These are phyloP conservation scores for Cataglyphis rosenhaueri DNA, from an alignment of 2,888 invertebrate species.

Conservation along the genomic window DNA sequence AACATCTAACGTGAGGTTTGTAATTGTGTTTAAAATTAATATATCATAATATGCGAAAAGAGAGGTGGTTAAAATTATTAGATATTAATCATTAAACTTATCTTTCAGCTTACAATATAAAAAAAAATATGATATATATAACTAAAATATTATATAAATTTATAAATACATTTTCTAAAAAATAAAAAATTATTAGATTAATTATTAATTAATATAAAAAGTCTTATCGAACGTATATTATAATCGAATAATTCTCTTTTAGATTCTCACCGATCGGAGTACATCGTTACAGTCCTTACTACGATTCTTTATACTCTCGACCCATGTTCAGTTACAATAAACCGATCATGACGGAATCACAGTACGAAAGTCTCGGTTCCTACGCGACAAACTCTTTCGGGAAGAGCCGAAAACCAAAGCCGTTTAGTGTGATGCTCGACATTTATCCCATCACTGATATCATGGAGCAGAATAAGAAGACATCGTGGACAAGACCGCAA, in stretches of 20 bases:
- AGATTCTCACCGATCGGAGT: conserved; percentile 82
- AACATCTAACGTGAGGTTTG: conserved; percentile 84
- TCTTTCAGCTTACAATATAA: background rate
- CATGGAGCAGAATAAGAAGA: conserved; percentile 77
- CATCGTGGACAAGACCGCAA: conserved; percentile 71
- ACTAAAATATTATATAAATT: background rate
- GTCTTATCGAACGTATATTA: background rate
- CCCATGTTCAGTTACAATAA: conserved; percentile 72
- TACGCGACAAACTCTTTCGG: conserved; percentile 64
- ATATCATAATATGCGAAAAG: background rate
- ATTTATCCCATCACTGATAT: conserved; percentile 87
- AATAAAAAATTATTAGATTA: background rate
- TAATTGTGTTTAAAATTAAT: conserved; percentile 4
- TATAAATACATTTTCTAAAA: background rate
- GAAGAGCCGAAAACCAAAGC: conserved; percentile 84
- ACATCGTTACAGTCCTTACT: conserved; percentile 79
- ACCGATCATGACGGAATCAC: conserved; percentile 64
- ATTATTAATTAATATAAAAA: background rate
- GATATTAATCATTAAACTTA: background rate
- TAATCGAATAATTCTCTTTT: conserved; percentile 19
- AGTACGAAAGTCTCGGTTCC: conserved; percentile 72
- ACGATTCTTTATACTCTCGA: conserved; percentile 76
- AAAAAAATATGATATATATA: background rate
- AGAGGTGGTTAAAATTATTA: background rate
- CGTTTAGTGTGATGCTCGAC: conserved; percentile 89